Conservation (phyloP, 2,797 vertebrate genomes). For the Vireo griseus region DNA sequence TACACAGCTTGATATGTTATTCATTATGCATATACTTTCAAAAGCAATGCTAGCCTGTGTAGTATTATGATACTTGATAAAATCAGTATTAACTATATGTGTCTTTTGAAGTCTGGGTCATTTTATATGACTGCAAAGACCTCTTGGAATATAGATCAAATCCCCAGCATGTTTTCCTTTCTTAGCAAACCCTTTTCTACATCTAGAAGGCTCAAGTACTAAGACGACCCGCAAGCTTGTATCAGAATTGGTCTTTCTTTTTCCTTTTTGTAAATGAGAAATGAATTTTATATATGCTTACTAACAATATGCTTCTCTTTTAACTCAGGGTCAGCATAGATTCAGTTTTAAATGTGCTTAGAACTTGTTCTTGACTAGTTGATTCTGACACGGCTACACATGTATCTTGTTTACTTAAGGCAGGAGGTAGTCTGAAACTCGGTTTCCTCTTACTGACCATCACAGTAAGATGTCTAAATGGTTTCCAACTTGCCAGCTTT, state of each 20-base stretch:
- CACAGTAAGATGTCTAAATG: not conserved
- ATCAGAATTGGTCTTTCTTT: constrained; percentile 26
- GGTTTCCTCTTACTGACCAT: constrained; percentile 40
- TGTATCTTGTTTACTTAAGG: constrained; percentile 47
- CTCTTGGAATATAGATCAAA: constrained; percentile 68
- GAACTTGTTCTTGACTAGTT: constrained; percentile 14
- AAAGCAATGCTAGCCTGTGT: constrained; percentile 37
- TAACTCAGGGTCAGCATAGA: not conserved
- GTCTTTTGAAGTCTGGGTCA: constrained; percentile 65
- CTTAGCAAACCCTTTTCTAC: constrained; percentile 57
- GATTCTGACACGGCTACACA: constrained; percentile 37
- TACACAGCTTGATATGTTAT: constrained; percentile 40
- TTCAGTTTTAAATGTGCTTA: not conserved
- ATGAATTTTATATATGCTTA: not conserved
- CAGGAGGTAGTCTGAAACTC: constrained; percentile 7
- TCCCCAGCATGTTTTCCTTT: constrained; percentile 66
- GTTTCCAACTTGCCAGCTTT: constrained; percentile 4
- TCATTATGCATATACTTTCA: constrained; percentile 60
- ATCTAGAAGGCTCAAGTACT: constrained; percentile 25
- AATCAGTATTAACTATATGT: constrained; percentile 61
- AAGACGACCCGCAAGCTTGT: not conserved
- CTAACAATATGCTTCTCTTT: not conserved
- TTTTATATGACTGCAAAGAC: constrained; percentile 67
- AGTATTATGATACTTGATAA: constrained; percentile 60
- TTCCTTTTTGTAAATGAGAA: not conserved